Evolutionary conservation across 1,140 invertebrate genomes (phyloP), one percentile per base, ranked within the genome.

Genomic region (Uloborus diversus): DNA sequence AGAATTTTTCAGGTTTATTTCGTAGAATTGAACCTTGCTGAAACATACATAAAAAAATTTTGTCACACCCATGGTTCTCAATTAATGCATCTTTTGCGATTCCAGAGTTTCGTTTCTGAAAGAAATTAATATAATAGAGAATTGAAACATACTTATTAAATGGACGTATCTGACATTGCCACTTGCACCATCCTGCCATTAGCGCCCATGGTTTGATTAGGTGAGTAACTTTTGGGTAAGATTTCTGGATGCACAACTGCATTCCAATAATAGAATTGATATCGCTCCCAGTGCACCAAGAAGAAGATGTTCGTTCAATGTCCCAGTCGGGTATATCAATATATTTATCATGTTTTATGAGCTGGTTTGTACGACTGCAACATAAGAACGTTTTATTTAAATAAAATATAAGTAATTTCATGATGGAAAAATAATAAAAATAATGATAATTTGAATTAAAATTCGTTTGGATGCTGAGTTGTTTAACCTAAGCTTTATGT

Each of bases 291-390:
- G 51, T 35, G 28, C 80, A 81, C 13, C 27, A n/a, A 17, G 56
- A 35, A 13, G 35, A 65, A n/a, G 62, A 23, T 28, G 20, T 28
- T 51, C 80, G 27, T 35, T 81, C 61, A 3, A 82, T 30, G 5
- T 81, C 66, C 33, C 56, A 49, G 35, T 82, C 82, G 11, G 49
- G 51, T 20, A 82, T 81, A 3, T 81, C 80, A 17, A 51, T 32
- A n/a, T 79, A 69, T 7, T n/a, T 42, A 49, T 62, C 75, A 66
- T 66, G 69, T 17, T 76, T 56, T 20, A 82, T 81, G 17, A 81
- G n/a, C 28, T 82, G 80, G 32, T 81, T 81, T 20, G 49, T 70
- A 3, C 73, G 82, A 42, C 82, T 82, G 56, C 23, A 81, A 57
- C 23, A 35, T 5, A 37, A 42, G 64, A 59, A 59, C 3, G 25